Conservation (phyloP, 1,140 invertebrate species). For the Orchesella cincta region DNA sequence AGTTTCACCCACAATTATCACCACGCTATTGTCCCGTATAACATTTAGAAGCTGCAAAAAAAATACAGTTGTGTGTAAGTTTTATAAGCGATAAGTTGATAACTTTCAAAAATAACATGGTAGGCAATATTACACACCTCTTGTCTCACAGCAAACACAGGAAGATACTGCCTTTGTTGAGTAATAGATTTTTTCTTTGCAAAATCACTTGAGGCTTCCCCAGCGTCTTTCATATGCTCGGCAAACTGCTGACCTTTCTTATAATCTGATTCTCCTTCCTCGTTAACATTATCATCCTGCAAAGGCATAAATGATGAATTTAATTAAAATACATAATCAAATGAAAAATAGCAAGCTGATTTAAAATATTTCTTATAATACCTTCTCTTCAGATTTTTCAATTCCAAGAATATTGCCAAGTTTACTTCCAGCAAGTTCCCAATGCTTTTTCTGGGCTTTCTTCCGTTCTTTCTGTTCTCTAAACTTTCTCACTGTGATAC, state of each 20-base stretch:
- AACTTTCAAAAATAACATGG: conserved; percentile 19
- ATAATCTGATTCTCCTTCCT: conserved; percentile 71
- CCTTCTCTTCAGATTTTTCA: conserved; percentile 73
- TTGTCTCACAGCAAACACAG: conserved; percentile 93
- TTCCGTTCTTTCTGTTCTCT: conserved; percentile 94
- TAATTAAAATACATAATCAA: conserved; percentile 28
- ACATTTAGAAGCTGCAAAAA: conserved; percentile 72
- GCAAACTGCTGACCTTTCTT: conserved; percentile 93
- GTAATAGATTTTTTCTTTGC: conserved; percentile 81
- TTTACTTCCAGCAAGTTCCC: conserved; percentile 96
- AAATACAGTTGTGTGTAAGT: not conserved
- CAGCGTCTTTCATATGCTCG: conserved; percentile 79
- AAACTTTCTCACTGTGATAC: conserved; percentile 81
- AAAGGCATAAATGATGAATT: not conserved
- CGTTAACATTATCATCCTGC: conserved; percentile 61
- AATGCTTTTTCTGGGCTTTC: conserved; percentile 97
- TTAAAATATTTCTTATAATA: conserved; percentile 32
- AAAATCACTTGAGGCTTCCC: conserved; percentile 82
- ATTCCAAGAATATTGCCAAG: conserved; percentile 98
- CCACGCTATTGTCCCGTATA: conserved; percentile 91
- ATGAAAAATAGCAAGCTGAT: not conserved
- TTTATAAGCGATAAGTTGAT: not conserved
- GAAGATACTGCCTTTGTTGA: conserved; percentile 88
- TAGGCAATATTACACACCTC: conserved; percentile 60
- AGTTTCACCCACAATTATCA: conserved; percentile 97